Evolutionary conservation across 2,888 invertebrate genomes (phyloP).

Genomic region (Pantelozetes paolii): DNA sequence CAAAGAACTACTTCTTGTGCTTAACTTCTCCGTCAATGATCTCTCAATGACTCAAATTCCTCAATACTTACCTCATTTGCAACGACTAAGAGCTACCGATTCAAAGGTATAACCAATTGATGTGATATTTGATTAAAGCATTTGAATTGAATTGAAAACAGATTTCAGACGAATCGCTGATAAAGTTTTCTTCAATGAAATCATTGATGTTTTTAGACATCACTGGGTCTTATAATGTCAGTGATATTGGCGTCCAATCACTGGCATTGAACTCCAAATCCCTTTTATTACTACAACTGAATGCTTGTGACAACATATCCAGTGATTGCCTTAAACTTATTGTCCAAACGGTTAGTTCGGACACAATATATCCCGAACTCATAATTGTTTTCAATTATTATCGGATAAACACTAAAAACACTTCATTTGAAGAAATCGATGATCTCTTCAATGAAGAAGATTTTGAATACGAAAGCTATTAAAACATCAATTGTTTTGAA

Average conservation of each 20-base stretch:
- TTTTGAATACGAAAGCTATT: neutral
- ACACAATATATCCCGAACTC: neutral
- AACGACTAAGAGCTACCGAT: neutral
- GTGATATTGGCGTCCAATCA: neutral
- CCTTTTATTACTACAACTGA: slow-evolving; percentile 6
- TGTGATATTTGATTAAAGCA: neutral
- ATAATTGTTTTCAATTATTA: neutral
- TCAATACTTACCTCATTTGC: slow-evolving; percentile 17
- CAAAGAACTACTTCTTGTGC: slow-evolving; percentile 4
- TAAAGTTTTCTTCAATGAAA: neutral
- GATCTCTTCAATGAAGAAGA: neutral
- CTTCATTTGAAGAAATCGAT: neutral
- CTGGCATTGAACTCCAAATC: neutral
- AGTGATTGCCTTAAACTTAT: neutral
- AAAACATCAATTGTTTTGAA: too few species aligned
- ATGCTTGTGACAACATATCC: slow-evolving; percentile 7
- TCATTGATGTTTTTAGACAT: neutral
- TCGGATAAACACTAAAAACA: slow-evolving; percentile 2
- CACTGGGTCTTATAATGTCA: neutral
- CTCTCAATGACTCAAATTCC: neutral
- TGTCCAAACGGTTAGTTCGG: neutral
- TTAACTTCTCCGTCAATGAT: neutral
- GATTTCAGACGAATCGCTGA: slow-evolving; percentile 3
- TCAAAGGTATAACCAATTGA: neutral
- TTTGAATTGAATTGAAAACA: neutral